Evolutionary conservation across 37 sponge, comb jelly and placozoan species (phyloP).

Genomic region (Corticium candelabrum): DNA sequence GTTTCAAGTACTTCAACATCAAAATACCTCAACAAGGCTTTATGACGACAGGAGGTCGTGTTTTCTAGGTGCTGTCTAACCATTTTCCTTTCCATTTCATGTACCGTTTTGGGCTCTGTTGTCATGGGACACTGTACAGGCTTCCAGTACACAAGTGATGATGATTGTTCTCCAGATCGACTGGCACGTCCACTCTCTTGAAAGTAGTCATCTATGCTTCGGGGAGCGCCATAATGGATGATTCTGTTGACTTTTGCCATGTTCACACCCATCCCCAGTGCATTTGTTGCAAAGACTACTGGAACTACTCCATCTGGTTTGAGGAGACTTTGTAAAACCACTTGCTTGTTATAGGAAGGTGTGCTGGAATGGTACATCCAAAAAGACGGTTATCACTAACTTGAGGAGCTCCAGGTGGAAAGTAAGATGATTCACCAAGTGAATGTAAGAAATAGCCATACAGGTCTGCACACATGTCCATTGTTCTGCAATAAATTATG

Average conservation of each 20-base stretch:
- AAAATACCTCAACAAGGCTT: background rate
- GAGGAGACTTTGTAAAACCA: conserved; percentile 19
- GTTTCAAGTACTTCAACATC: too few relatives aligned
- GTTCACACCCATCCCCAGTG: conserved; percentile 42
- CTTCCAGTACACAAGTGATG: conserved; percentile 32
- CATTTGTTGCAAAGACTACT: conserved; percentile 42
- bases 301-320: conserved; percentile 22
- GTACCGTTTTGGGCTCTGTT: conserved; percentile 7
- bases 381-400: conserved; percentile 19
- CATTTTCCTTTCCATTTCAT: background rate
- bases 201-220: conserved; percentile 23
- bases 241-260: background rate
- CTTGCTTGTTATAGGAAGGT: conserved; percentile 19
- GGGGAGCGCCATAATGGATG: conserved; percentile 38
- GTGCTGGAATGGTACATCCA: conserved; percentile 35
- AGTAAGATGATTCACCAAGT: conserved; percentile 17
- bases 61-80: conserved; percentile 10
- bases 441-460: conserved; percentile 23
- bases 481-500: conserved; percentile 31
- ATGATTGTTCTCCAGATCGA: conserved; percentile 13
- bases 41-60: background rate
- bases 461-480: conserved; percentile 34
- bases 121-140: conserved; percentile 13
- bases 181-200: conserved; percentile 34
- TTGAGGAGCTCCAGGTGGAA: conserved; percentile 14